Percentiles rank a stretch among this genome's conserved stretches.
Evolutionary conservation across 2,797 vertebrate species (phyloP).

Genomic region (Fundulus diaphanus): DNA sequence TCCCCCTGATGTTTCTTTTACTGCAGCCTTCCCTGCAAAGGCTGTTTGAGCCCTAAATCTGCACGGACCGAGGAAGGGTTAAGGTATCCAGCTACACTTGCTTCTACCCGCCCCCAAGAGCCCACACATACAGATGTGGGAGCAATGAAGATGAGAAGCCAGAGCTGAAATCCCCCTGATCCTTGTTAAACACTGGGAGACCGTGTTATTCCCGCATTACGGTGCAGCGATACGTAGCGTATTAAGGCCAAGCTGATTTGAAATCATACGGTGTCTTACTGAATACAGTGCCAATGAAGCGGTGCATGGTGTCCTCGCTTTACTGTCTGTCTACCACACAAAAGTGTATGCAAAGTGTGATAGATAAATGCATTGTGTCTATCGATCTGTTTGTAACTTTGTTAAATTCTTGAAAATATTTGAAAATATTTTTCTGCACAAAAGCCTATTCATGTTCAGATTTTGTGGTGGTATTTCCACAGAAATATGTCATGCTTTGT

Average conservation of each 20-base stretch:
- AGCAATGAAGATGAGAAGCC: constrained; percentile 45
- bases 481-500: constrained; percentile 3
- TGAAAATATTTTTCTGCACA: background rate
- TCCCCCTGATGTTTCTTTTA: constrained; percentile 36
- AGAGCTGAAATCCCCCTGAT: constrained; percentile 70
- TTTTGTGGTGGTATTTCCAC: constrained; percentile 8
- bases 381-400: background rate
- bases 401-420: background rate
- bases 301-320: constrained; percentile 51
- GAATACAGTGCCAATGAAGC: constrained; percentile 57
- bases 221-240: constrained; percentile 56
- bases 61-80: constrained; percentile 65
- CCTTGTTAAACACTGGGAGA: constrained; percentile 76
- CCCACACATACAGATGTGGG: constrained; percentile 56
- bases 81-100: constrained; percentile 55
- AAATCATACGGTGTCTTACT: constrained; percentile 65
- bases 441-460: background rate
- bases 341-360: background rate
- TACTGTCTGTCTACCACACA: constrained; percentile 15
- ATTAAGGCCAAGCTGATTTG: constrained; percentile 66
- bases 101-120: constrained; percentile 34
- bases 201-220: constrained; percentile 69
- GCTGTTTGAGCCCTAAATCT: constrained; percentile 65
- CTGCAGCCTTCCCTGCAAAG: constrained; percentile 59
- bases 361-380: background rate